Conservation (phyloP, 2,797 vertebrate species). For the Brotula barbata region DNA sequence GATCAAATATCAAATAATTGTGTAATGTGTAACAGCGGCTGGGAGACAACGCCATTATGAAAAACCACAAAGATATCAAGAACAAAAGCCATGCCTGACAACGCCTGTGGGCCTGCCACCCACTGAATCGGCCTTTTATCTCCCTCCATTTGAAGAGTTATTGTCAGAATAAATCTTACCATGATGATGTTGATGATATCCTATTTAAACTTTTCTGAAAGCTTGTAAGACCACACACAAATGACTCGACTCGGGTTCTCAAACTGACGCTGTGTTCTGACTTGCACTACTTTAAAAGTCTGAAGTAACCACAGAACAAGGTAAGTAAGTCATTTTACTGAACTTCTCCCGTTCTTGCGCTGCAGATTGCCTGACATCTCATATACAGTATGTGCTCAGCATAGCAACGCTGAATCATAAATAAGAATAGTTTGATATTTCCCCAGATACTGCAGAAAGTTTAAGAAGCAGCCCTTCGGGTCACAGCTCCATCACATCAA, state of each 20-base stretch:
- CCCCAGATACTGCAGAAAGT: neutral
- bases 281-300: too few species aligned
- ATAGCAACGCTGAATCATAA: neutral
- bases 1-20: neutral
- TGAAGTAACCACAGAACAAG: neutral
- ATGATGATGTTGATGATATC: too few species aligned
- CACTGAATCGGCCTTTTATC: too few species aligned
- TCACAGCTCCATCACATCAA: neutral
- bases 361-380: neutral
- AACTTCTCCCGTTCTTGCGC: neutral
- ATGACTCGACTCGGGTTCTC: too few species aligned
- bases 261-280: too few species aligned
- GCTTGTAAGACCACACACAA: too few species aligned
- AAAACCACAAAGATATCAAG: slow-evolving; percentile 13
- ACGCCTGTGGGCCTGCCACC: too few species aligned
- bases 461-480: neutral
- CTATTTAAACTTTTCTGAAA: too few species aligned
- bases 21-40: slow-evolving; percentile 10
- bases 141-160: too few species aligned
- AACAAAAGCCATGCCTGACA: slow-evolving; percentile 18
- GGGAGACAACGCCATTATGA: slow-evolving; percentile 13
- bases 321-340: neutral
- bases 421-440: neutral
- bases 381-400: too few species aligned
- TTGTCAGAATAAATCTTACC: too few species aligned